These are phyloP conservation scores for Arctopsyche grandis DNA, from an alignment of 1,140 invertebrate genomes.

Conservation along the genomic window DNA sequence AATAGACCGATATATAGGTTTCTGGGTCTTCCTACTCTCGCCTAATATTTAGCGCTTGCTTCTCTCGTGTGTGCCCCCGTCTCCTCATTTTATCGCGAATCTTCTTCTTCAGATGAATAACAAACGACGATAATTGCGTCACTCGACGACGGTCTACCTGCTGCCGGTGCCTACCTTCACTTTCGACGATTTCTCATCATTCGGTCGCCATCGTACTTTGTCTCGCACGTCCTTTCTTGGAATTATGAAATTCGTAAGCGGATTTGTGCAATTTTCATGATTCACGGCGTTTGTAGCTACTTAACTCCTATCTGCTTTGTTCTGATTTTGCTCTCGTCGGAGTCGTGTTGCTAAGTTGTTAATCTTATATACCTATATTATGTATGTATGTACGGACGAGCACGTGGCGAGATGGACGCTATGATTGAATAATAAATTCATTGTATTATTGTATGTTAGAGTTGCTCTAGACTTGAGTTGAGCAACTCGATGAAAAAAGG, in stretches of 20 bases:
- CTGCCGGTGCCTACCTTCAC: neutral
- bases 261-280: neutral
- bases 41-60: neutral
- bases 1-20: slow-evolving; percentile 46
- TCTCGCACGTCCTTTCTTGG: slow-evolving; percentile 6
- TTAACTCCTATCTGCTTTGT: neutral
- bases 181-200: neutral
- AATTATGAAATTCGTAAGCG: neutral
- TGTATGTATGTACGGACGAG: too few species aligned
- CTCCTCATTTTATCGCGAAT: neutral
- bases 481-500: too few species aligned
- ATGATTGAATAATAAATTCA: too few species aligned
- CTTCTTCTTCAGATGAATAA: neutral
- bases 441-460: too few species aligned
- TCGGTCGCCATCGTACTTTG: neutral
- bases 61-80: neutral
- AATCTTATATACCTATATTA: too few species aligned
- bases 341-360: too few species aligned
- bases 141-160: neutral
- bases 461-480: too few species aligned
- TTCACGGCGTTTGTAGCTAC: neutral
- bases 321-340: too few species aligned
- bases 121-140: neutral
- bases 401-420: too few species aligned
- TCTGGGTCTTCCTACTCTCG: slow-evolving; percentile 36